These are phyloP conservation scores for Motacilla tschutschensis DNA, from an alignment of 2,113 vertebrate genomes.

Conservation along the genomic window DNA sequence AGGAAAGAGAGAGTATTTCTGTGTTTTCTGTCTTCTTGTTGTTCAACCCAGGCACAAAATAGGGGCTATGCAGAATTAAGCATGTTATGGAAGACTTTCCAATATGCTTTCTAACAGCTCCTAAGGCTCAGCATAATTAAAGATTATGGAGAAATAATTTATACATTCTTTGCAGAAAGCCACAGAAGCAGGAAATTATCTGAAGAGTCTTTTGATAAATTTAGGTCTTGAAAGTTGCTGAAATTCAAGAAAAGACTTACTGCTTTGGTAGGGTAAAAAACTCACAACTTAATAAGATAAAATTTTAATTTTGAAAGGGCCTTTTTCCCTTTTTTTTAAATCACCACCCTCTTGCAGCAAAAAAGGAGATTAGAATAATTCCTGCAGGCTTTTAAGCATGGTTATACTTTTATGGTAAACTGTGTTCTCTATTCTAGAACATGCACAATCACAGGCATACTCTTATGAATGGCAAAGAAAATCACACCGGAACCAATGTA, in stretches of 20 bases:
- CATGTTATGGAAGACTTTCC: background rate
- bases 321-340: background rate
- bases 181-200: background rate
- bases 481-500: background rate
- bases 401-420: background rate
- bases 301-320: background rate
- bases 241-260: background rate
- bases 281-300: background rate
- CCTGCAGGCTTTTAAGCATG: background rate
- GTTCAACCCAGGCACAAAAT: background rate
- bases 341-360: background rate
- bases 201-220: background rate
- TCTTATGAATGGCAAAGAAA: background rate
- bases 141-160: background rate
- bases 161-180: background rate
- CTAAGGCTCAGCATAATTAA: background rate
- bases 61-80: background rate
- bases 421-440: background rate
- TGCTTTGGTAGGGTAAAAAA: background rate
- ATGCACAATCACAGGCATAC: background rate
- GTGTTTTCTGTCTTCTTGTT: background rate
- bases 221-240: background rate
- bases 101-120: background rate
- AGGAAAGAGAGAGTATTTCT: background rate
- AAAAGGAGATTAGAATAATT: background rate